A percentile compares a stretch with the other conserved stretches of the same genome.
Evolutionary conservation across 2,797 vertebrate genomes (phyloP).

Genomic region (Pogoniulus pusillus): DNA sequence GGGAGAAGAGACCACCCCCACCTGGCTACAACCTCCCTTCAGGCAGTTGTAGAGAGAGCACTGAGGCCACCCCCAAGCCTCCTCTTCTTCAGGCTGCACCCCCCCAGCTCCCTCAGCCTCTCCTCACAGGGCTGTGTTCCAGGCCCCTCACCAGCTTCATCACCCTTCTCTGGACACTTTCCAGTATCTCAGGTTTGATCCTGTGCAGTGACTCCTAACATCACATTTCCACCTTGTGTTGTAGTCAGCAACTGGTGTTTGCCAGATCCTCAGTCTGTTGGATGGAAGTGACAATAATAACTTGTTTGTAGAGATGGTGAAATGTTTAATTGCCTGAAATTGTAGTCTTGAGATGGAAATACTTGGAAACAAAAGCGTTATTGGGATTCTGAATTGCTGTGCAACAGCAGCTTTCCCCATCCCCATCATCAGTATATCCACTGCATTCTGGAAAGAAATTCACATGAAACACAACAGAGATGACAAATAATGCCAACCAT

Average conservation of each 20-base stretch:
- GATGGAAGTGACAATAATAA: constrained; percentile 23
- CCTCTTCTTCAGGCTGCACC: no score
- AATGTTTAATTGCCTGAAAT: constrained; percentile 54
- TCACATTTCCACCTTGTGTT: not conserved
- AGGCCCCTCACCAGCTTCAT: no score
- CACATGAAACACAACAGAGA: not conserved
- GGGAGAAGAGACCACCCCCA: no score
- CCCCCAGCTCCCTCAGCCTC: no score
- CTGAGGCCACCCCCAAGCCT: no score
- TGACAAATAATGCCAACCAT: not conserved
- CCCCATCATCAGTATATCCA: not conserved
- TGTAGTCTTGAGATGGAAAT: constrained; percentile 57
- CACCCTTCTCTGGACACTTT: no score
- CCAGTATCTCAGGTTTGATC: not conserved
- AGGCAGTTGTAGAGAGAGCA: no score
- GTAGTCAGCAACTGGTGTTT: not conserved
- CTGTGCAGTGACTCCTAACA: not conserved
- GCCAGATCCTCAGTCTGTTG: constrained; percentile 18
- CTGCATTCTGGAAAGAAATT: not conserved
- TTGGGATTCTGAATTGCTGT: not conserved
- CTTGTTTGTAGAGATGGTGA: constrained; percentile 1
- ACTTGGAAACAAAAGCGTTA: constrained; percentile 16
- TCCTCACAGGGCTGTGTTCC: no score
- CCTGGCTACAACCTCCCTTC: no score
- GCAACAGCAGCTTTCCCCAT: constrained; percentile 9